Base-by-base conservation (phyloP, 2,797 vertebrate genomes). In the Acropternis orthonyx region DNA sequence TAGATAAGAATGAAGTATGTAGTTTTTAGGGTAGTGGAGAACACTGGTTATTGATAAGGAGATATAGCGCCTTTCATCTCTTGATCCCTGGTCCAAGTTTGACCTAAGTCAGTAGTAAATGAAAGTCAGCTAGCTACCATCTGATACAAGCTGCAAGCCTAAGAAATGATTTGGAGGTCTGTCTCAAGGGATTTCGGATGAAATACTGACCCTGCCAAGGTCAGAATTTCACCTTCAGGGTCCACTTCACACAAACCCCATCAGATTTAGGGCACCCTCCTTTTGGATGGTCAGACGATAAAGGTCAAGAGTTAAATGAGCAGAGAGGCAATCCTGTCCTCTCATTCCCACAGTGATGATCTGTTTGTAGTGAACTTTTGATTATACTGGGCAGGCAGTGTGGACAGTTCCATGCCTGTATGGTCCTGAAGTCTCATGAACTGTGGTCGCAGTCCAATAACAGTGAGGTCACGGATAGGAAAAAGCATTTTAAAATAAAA, bases 1-100 rank as follows among this genome's bases (percentile, higher is more conserved):
- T 93, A 96, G 94, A 95, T 96, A 96, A 96, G 93, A 92, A 95
- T 95, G 91, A 96, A 89, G 76, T 93, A 92, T 94, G 91, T 89
- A 16, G 30, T 61, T 83, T 78, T 90, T 79, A 56, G 84, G 52
- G 44, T 75, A 79, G 74, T 84, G 61, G 66, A 91, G 87, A 89
- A 71, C 67, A 48, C 66, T 94, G 63, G 61, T 90, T 85, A 96
- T 95, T 97, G 96, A 95, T 93, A 92, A 84, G 92, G 94, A 94
- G 94, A 82, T 87, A 85, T 30, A 81, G 69, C 87, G 88, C 56
- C 89, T 96, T 95, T 96, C 89, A 97, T 95, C 88, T 96, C 88
- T 62, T 95, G 95, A 94, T 96, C 94, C 94, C 89, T 95, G 73
- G 79, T 95, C 93, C 86, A 89, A 86, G 84, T 91, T 94, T 95